Percentiles rank a stretch among this genome's conserved stretches.
Evolutionary conservation across 1,140 invertebrate species (phyloP).

Genomic region (Helicorthomorpha holstii): DNA sequence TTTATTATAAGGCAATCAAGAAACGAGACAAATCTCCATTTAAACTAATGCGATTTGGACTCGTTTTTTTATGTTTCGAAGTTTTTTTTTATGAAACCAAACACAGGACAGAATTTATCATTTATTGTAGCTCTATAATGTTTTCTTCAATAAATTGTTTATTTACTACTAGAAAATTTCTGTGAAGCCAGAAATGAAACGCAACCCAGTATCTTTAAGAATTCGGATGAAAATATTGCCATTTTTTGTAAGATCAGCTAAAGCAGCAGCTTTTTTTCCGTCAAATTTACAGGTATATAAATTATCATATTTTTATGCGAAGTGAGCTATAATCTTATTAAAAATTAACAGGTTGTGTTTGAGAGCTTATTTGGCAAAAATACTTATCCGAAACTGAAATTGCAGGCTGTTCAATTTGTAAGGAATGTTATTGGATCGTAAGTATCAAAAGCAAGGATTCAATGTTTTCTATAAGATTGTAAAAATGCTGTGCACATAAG

Average conservation of each 20-base stretch:
- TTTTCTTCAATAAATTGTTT: not conserved
- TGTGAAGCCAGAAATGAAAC: slow-evolving; percentile 40
- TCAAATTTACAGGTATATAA: slow-evolving; percentile 50
- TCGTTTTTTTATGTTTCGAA: no score
- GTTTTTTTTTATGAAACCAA: no score
- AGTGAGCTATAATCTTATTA: not conserved
- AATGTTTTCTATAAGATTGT: no score
- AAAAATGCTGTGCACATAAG: no score
- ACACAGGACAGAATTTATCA: slow-evolving; percentile 24
- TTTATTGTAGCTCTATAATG: not conserved
- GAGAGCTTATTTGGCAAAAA: slow-evolving; percentile 67
- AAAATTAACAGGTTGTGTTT: slow-evolving; percentile 51
- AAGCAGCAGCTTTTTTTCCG: slow-evolving; percentile 57
- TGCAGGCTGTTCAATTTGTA: slow-evolving; percentile 60
- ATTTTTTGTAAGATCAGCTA: slow-evolving; percentile 58
- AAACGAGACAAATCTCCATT: no score
- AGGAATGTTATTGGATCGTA: slow-evolving; percentile 60
- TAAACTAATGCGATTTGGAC: no score
- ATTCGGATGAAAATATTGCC: slow-evolving; percentile 69
- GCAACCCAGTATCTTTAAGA: slow-evolving; percentile 55
- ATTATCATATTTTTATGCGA: not conserved
- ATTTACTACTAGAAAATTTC: slow-evolving; percentile 11
- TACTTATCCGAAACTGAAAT: slow-evolving; percentile 63
- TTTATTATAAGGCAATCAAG: no score
- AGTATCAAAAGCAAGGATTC: no score